These are phyloP conservation scores for Piaya cayana DNA, from an alignment of 2,113 vertebrate species.

Conservation along the genomic window DNA sequence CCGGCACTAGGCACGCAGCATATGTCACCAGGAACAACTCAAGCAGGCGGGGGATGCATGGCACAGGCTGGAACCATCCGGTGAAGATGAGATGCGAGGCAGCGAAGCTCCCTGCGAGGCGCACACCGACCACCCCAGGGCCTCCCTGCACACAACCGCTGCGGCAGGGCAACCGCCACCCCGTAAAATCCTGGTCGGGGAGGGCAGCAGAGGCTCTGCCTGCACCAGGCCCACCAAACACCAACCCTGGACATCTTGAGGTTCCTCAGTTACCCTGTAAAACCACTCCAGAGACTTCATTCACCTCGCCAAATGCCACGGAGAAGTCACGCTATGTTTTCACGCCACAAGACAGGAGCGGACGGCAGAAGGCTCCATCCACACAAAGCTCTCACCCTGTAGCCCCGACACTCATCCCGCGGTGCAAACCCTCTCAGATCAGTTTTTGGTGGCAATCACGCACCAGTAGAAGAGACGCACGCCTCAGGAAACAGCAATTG, in stretches of 20 bases:
- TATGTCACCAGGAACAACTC: neutral
- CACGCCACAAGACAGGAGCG: fast-evolving
- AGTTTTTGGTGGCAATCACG: fast-evolving
- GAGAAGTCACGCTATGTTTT: fast-evolving
- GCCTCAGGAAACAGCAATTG: fast-evolving
- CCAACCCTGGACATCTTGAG: fast-evolving
- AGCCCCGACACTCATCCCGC: fast-evolving
- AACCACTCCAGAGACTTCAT: fast-evolving
- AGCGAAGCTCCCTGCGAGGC: neutral
- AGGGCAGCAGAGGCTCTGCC: neutral
- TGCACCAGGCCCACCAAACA: neutral
- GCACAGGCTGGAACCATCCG: neutral
- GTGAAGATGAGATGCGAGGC: fast-evolving
- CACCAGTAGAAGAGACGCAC: fast-evolving
- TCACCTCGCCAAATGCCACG: fast-evolving
- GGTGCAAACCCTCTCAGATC: fast-evolving
- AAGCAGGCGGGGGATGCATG: neutral
- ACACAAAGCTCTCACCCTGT: fast-evolving
- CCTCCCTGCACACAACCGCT: neutral
- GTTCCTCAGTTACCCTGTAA: fast-evolving
- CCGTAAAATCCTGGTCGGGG: too few relatives aligned
- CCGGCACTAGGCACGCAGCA: neutral
- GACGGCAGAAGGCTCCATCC: fast-evolving
- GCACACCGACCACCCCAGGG: fast-evolving
- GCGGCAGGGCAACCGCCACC: neutral